phyloP scores from a whole-genome alignment of 2,113 vertebrate genomes.

The Scalopus aquaticus region DNA sequence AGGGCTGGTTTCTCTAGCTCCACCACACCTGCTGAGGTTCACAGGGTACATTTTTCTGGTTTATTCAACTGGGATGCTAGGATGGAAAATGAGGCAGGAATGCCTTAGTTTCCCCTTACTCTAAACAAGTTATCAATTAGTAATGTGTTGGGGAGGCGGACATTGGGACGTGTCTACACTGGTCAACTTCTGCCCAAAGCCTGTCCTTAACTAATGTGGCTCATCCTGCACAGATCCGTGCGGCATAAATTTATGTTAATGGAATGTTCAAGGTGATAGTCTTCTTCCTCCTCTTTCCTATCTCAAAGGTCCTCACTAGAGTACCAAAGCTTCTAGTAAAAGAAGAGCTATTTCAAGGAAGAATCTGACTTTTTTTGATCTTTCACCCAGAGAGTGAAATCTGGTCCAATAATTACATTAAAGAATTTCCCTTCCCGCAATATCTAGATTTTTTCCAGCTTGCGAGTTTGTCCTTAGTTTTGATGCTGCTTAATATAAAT shows the following conservation, averaged over 20 bases:
- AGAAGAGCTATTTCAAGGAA: constrained; percentile 27
- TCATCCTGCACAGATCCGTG: background rate
- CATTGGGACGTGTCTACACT: background rate
- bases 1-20: background rate
- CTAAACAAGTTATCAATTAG: constrained; percentile 38
- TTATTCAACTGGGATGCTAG: background rate
- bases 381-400: constrained; percentile 38
- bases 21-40: background rate
- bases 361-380: constrained; percentile 14
- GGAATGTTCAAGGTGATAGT: background rate
- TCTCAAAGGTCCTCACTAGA: background rate
- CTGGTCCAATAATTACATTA: background rate
- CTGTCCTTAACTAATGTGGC: background rate
- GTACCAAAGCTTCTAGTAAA: background rate
- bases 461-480: background rate
- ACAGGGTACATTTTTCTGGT: background rate
- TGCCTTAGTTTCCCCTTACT: constrained; percentile 16
- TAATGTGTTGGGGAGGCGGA: constrained; percentile 18
- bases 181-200: background rate
- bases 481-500: background rate
- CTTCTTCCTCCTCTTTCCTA: background rate
- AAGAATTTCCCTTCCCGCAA: background rate
- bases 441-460: constrained; percentile 1
- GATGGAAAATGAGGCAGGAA: background rate
- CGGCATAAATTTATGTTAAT: constrained; percentile 21